These are phyloP conservation scores for Cuculus canorus DNA, from an alignment of 2,797 vertebrate species.

Conservation along the genomic window DNA sequence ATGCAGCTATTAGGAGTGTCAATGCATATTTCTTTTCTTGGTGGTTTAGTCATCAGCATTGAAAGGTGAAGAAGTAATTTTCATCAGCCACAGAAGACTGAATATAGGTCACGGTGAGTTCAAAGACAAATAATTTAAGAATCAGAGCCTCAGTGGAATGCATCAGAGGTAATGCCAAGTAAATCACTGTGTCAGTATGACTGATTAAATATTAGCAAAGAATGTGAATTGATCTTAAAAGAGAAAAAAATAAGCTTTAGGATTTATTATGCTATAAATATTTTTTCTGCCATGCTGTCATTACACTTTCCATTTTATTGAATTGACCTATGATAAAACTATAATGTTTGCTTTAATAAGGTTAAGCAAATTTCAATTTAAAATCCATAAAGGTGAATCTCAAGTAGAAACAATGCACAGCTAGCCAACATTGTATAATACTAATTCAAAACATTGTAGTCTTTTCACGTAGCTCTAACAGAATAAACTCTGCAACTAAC, in stretches of 20 bases:
- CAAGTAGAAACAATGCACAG: constrained; percentile 14
- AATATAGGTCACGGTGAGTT: constrained; percentile 64
- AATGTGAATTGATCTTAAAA: constrained; percentile 43
- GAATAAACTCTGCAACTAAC: not conserved
- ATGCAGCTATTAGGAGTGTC: not conserved
- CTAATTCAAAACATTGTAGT: not conserved
- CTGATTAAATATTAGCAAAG: constrained; percentile 64
- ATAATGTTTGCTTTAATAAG: constrained; percentile 10
- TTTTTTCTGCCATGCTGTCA: not conserved
- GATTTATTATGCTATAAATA: constrained; percentile 22
- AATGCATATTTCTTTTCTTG: constrained; percentile 3
- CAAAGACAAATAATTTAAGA: constrained; percentile 70
- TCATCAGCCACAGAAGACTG: constrained; percentile 63
- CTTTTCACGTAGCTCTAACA: not conserved
- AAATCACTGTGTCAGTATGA: constrained; percentile 59
- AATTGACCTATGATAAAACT: constrained; percentile 21
- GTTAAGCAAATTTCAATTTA: constrained; percentile 49
- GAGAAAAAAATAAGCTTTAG: not conserved
- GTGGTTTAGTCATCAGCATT: constrained; percentile 41
- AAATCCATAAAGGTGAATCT: constrained; percentile 31
- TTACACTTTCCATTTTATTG: constrained; percentile 5
- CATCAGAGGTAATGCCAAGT: constrained; percentile 45
- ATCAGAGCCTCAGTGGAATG: constrained; percentile 46
- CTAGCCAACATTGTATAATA: not conserved
- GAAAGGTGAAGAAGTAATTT: constrained; percentile 57